Evolutionary conservation across 2,888 invertebrate genomes (phyloP).

Genomic region (Caenorhabditis sp.): DNA sequence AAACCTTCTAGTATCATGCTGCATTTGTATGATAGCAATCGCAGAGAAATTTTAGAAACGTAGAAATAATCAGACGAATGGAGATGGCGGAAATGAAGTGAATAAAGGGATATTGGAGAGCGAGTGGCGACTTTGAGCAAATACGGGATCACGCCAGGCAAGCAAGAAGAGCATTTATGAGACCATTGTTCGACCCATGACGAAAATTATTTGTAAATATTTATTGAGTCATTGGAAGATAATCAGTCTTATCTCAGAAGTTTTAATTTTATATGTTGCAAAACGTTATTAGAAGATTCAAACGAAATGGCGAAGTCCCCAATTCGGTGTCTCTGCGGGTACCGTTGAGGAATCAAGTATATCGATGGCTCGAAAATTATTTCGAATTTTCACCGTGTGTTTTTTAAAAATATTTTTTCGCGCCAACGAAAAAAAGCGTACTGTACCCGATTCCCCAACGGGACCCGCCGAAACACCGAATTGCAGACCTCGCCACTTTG

Average conservation of each 20-base stretch:
- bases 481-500: too few species aligned
- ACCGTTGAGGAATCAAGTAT: too few species aligned
- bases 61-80: conserved; percentile 11
- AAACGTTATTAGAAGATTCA: too few species aligned
- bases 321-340: too few species aligned
- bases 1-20: conserved; percentile 1
- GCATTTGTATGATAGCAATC: background rate
- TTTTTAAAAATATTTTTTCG: too few species aligned
- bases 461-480: too few species aligned
- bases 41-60: background rate
- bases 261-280: too few species aligned
- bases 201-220: background rate
- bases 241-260: background rate
- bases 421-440: too few species aligned
- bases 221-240: background rate
- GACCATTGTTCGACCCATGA: background rate
- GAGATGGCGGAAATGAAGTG: conserved; percentile 45
- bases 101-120: conserved; percentile 22
- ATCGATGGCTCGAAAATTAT: too few species aligned
- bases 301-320: too few species aligned
- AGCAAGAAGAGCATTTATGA: conserved; percentile 4
- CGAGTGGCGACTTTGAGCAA: conserved; percentile 48
- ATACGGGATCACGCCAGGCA: conserved; percentile 28
- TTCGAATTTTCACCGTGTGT: too few species aligned
- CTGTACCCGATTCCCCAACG: too few species aligned